Base-by-base conservation (phyloP, 2,113 vertebrate genomes). In the Ciconia maguari region DNA sequence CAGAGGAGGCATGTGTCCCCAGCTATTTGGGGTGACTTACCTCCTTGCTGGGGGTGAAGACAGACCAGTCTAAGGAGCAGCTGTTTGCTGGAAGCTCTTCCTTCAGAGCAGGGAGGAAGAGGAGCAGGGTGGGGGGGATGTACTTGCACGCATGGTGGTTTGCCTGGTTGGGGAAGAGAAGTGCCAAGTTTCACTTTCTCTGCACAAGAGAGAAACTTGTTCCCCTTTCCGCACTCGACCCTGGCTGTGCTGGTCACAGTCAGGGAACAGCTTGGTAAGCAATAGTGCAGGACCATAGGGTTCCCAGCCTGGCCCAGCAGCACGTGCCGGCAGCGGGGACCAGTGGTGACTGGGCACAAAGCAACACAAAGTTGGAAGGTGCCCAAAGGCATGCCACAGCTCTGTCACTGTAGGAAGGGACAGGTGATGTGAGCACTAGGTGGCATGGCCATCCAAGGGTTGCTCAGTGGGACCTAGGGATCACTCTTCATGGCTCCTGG, bases 171-270 rank as follows among this genome's bases (percentile, higher is more conserved):
- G 30, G n/a, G 49, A 85, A 80, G 34, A 74, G 61, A 71, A 44
- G 48, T 60, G 24, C 18, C 41, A 14, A 78, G 90, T 95, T 95
- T 95, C 42, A 1, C 21, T 97, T 95, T 95, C 68, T 82, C 42
- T 27, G 7, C 13, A 5, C 0, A 0, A 71, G 26, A 22, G 18
- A 60, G 49, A 76, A 86, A 25, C 44, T 83, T 65, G 75, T 95
- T 94, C 91, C 90, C 15, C n/a, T 95, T 97, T 51, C 44, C 2
- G 0, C 0, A 0, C 6, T n/a, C 7, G 2, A 14, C 25, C 36
- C 19, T 24, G n/a, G 16, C 6, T 57, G 42, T 62, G 30, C 51
- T 27, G 41, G 32, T 42, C 27, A 46, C 13, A 2, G 27, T 5
- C 32, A 27, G 16, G 54, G 62, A 94, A 62, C 26, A 72, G 70